Conservation (phyloP, 2,888 invertebrate genomes). For the Drosophila aldrichi region DNA sequence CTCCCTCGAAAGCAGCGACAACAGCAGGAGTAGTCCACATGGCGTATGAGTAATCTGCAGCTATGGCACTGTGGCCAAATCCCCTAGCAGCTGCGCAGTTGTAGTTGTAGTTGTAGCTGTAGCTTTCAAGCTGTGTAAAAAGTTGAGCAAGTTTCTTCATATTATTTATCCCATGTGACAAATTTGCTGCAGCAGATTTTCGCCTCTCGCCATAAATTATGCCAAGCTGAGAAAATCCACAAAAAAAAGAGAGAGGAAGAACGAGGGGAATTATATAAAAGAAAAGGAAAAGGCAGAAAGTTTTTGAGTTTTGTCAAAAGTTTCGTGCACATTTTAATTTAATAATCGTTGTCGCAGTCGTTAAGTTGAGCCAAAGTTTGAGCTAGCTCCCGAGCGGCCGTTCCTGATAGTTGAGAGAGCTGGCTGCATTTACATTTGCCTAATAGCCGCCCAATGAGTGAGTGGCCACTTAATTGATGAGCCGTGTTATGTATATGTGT, state of each 20-base stretch:
- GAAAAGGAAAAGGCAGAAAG: conserved; percentile 27
- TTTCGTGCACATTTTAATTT: conserved; percentile 79
- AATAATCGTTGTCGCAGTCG: conserved; percentile 64
- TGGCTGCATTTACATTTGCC: conserved; percentile 51
- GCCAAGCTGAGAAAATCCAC: conserved; percentile 27
- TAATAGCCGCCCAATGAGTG: conserved; percentile 56
- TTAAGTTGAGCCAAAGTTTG: conserved; percentile 60
- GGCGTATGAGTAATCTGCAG: conserved; percentile 71
- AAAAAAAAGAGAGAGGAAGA: conserved; percentile 6
- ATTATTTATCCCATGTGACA: conserved; percentile 83
- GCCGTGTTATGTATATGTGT: conserved; percentile 18
- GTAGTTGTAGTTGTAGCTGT: conserved; percentile 11
- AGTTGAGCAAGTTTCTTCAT: conserved; percentile 63
- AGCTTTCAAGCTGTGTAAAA: conserved; percentile 38
- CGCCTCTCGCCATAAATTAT: conserved; percentile 70
- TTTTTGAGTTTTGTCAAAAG: conserved; percentile 47
- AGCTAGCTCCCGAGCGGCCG: conserved; percentile 14
- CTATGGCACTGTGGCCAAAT: conserved; percentile 48
- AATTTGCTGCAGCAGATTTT: conserved; percentile 76
- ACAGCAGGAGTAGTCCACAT: conserved; percentile 17
- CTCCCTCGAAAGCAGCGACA: conserved; percentile 13
- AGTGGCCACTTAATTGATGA: conserved; percentile 61
- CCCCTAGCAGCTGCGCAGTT: conserved; percentile 41
- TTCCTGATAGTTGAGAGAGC: conserved; percentile 27
- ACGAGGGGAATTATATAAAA: background rate